Base-by-base conservation (phyloP, 2,797 vertebrate genomes). In the Hippoglossus hippoglossus region DNA sequence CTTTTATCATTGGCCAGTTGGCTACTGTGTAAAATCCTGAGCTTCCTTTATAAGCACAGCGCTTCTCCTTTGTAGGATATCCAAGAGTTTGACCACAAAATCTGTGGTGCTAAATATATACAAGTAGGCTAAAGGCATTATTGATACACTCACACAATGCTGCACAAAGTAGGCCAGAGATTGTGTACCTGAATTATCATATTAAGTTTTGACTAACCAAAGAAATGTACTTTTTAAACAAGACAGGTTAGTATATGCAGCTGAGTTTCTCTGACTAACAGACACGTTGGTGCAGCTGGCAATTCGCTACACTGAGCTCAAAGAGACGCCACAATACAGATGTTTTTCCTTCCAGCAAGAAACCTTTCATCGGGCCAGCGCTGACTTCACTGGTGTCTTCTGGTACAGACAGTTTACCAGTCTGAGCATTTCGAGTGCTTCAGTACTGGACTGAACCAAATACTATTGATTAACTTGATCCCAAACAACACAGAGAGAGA, bases 341-440 rank as follows among this genome's bases (percentile, higher is more conserved):
- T 81, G 85, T 80, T 87, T 87, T 75, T 78, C 67, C 65, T 81
- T 71, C 46, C 59, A 73, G 74, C 65, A 51, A 77, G 69, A 81
- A 57, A 56, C 31, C 50, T 16, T 84, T 82, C 69, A 83, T 47
- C 70, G 44, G 54, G 49, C 21, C 47, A 57, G 77, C 25, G 25
- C 24, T 81, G 78, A 82, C 26, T 6, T 88, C 77, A 74, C 49
- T 65, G 53, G 22, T 83, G 74, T 79, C 63, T 75, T 65, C 74
- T 67, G 28, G 75, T 61, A 74, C 36, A 34, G 66, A 81, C 41
- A 67, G 52, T 58, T 75, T 81, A 62, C 73, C 78, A 71, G 53
- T 68, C 34, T 21, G 41, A 73, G 69, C 69, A 60, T 73, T 59
- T 76, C 7, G 75, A 47, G 54, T 63, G 39, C 41, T 71, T 34